Evolutionary conservation across 2,797 vertebrate genomes (phyloP).

Genomic region (Aplochiton taeniatus): DNA sequence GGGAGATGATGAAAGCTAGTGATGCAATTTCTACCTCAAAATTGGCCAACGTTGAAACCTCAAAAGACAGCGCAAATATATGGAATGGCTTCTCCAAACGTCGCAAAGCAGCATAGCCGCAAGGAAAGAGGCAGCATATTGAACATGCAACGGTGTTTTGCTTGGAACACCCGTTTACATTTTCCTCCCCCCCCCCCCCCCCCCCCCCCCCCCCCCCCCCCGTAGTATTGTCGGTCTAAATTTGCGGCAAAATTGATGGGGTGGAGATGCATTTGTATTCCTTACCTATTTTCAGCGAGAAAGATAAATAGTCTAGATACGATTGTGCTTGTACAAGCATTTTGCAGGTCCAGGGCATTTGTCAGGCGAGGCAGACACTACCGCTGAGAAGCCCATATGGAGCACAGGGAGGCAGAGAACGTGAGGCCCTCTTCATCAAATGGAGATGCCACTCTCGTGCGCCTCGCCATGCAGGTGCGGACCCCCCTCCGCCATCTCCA

Average conservation of each 20-base stretch:
- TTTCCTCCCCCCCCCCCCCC: conserved; percentile 45
- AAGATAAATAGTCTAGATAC: conserved; percentile 78
- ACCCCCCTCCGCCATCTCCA: conserved; percentile 20
- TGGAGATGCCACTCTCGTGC: conserved; percentile 41
- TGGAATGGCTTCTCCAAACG: conserved; percentile 40
- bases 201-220: conserved; percentile 23
- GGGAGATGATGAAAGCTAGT: too few species aligned
- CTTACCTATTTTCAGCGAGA: conserved; percentile 60
- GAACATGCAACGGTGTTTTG: conserved; percentile 62
- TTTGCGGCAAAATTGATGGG: conserved; percentile 64
- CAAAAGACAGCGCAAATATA: conserved; percentile 28
- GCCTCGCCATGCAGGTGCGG: conserved; percentile 33
- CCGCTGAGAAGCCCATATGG: conserved; percentile 54
- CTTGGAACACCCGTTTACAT: conserved; percentile 57
- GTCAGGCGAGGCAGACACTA: conserved; percentile 63
- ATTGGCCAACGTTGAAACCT: too few species aligned
- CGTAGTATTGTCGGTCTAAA: conserved; percentile 61
- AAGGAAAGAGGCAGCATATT: conserved; percentile 59
- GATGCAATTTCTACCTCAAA: too few species aligned
- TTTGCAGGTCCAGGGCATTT: conserved; percentile 67
- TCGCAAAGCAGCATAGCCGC: conserved; percentile 46
- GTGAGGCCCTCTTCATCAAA: conserved; percentile 39
- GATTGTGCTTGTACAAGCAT: conserved; percentile 76
- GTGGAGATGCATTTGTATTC: conserved; percentile 65
- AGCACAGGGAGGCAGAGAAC: conserved; percentile 50